These are phyloP conservation scores for Empidonax traillii DNA, from an alignment of 2,113 vertebrate species.

Conservation along the genomic window DNA sequence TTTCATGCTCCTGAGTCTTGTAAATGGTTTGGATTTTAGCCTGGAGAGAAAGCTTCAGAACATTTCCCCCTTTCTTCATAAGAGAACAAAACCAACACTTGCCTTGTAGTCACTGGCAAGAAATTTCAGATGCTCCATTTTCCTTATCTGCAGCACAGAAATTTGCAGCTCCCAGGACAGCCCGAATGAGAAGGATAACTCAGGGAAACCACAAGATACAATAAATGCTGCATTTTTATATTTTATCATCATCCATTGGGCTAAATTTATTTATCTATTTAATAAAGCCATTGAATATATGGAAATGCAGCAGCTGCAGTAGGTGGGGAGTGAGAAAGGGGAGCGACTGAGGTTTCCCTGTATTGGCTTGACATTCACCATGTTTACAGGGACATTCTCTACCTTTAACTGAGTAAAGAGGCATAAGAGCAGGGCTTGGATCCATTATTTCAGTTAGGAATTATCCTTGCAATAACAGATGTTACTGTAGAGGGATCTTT, in stretches of 20 bases:
- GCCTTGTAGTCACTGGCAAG: neutral
- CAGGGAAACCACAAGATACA: neutral
- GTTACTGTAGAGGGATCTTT: neutral
- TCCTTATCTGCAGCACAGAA: neutral
- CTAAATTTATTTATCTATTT: neutral
- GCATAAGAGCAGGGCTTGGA: neutral
- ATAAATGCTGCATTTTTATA: neutral
- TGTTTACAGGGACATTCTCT: neutral
- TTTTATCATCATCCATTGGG: neutral
- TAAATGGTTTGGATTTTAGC: neutral
- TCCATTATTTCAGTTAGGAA: neutral
- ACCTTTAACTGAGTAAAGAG: neutral
- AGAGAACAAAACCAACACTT: slow-evolving; percentile 1
- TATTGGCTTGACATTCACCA: neutral
- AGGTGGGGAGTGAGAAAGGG: neutral
- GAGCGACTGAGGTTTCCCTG: neutral
- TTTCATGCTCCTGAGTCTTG: neutral
- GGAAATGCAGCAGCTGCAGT: neutral
- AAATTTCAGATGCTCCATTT: neutral
- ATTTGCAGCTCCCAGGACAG: neutral
- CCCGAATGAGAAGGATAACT: neutral
- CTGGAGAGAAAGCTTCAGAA: neutral
- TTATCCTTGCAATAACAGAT: neutral
- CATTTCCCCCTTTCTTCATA: neutral
- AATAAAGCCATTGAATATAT: neutral